A percentile compares a stretch with the other conserved stretches of the same genome.
These are phyloP conservation scores for Dendropsophus ebraccatus DNA, from an alignment of 2,113 vertebrate species.

Conservation along the genomic window DNA sequence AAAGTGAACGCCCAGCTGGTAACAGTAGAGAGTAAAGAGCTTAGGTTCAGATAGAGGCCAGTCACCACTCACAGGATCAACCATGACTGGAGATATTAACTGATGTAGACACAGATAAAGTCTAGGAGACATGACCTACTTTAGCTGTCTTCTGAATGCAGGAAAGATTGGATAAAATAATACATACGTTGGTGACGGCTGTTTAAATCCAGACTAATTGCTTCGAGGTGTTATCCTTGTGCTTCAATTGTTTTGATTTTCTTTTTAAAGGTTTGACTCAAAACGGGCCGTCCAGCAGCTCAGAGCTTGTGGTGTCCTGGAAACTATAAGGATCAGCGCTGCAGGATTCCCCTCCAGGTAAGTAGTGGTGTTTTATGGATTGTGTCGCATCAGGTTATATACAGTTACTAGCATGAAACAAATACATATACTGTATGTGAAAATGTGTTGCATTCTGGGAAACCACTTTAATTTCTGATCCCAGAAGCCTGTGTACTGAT, in stretches of 20 bases:
- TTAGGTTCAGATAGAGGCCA: not conserved
- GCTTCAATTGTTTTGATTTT: constrained; percentile 1
- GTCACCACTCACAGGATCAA: constrained; percentile 15
- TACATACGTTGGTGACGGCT: too few relatives aligned
- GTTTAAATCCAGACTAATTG: not conserved
- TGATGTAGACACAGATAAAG: not conserved
- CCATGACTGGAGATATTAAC: not conserved
- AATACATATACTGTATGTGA: too few relatives aligned
- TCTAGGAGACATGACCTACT: constrained; percentile 3
- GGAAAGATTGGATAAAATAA: not conserved
- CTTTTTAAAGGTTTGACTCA: constrained; percentile 85
- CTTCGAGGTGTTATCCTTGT: not conserved
- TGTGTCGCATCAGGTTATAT: too few relatives aligned
- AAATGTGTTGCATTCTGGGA: too few relatives aligned
- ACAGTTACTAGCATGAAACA: too few relatives aligned
- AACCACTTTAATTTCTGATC: too few relatives aligned
- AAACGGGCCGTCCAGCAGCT: constrained; percentile 97
- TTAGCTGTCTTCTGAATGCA: not conserved
- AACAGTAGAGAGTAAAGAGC: not conserved
- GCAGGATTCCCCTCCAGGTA: constrained; percentile 97
- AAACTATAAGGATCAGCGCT: constrained; percentile 96
- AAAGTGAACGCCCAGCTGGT: not conserved
- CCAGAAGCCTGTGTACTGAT: too few relatives aligned
- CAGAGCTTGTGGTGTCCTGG: constrained; percentile 93
- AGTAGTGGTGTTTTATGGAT: not conserved